Percentiles rank a stretch among this genome's conserved stretches.
Conservation (phyloP, 2,113 vertebrate species). For the Chunga burmeisteri region DNA sequence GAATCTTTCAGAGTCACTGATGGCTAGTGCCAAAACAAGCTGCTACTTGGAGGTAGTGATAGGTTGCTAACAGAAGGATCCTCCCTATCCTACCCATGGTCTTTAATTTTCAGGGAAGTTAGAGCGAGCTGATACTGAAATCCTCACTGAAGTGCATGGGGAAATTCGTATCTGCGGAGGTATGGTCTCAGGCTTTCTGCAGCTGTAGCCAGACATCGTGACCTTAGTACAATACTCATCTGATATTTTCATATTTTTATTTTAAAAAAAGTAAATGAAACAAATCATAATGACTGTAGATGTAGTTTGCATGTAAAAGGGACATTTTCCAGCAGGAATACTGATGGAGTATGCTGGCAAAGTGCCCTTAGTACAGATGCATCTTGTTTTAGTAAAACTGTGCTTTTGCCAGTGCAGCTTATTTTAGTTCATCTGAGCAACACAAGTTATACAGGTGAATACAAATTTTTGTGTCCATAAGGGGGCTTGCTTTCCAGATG, state of each 20-base stretch:
- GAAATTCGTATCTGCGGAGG: not conserved
- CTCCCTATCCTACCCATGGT: not conserved
- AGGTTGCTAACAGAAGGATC: not conserved
- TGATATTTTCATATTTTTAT: not conserved
- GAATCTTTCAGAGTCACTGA: not conserved
- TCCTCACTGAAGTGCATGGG: not conserved
- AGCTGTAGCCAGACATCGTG: not conserved
- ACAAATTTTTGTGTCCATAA: not conserved
- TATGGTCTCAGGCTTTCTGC: not conserved
- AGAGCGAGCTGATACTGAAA: not conserved
- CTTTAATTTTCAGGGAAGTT: not conserved
- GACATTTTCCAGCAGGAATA: not conserved
- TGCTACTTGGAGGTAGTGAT: not conserved
- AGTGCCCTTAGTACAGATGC: not conserved
- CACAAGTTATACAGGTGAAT: not conserved
- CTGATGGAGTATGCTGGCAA: not conserved
- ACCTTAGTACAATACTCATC: not conserved
- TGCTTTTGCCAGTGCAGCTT: not conserved
- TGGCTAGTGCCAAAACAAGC: not conserved
- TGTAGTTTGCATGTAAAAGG: not conserved
- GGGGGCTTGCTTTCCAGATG: not conserved
- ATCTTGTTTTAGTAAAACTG: not conserved
- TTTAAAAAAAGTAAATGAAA: not conserved
- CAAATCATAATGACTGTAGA: not conserved
- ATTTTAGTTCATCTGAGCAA: not conserved